Percentiles rank a stretch among this genome's conserved stretches.
Conservation (phyloP, 2,888 invertebrate species). For the Meteorus colon region DNA sequence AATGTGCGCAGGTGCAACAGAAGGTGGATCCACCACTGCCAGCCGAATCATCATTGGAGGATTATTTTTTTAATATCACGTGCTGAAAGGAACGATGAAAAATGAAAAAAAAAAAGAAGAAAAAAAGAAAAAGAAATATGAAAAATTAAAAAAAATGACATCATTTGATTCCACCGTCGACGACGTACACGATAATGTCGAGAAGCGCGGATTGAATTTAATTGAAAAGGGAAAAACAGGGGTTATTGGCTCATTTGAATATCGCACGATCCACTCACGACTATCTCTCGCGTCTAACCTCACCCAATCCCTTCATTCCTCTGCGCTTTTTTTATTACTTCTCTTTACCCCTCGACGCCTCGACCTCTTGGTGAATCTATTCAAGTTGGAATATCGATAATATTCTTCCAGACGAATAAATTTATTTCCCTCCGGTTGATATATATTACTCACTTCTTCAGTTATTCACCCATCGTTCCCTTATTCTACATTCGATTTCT, state of each 20-base stretch:
- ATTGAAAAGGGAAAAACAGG: slow-evolving; percentile 59
- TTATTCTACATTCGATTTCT: not conserved
- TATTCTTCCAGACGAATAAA: slow-evolving; percentile 65
- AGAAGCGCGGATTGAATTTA: slow-evolving; percentile 54
- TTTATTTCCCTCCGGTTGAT: slow-evolving; percentile 61
- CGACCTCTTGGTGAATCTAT: slow-evolving; percentile 31
- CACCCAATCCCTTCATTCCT: slow-evolving; percentile 35
- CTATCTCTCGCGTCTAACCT: slow-evolving; percentile 27
- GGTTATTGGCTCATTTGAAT: slow-evolving; percentile 65
- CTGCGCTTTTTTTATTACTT: slow-evolving; percentile 1
- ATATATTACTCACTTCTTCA: slow-evolving; percentile 53
- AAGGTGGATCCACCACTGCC: not conserved
- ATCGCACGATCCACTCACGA: slow-evolving; percentile 52
- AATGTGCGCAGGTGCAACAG: slow-evolving; percentile 7
- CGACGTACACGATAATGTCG: slow-evolving; percentile 1
- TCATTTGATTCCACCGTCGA: slow-evolving; percentile 4
- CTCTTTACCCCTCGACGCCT: not conserved
- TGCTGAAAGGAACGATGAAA: slow-evolving; percentile 12
- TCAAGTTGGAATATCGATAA: slow-evolving; percentile 61
- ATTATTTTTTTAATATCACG: slow-evolving; percentile 59
- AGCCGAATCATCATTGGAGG: slow-evolving; percentile 26
- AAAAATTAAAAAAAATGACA: not conserved
- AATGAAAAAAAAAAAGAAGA: not conserved
- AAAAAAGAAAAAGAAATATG: not conserved
- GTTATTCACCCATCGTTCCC: not conserved